Conservation (phyloP, 92 coral and sea anemone species). For the Palythoa heliodiscus region DNA sequence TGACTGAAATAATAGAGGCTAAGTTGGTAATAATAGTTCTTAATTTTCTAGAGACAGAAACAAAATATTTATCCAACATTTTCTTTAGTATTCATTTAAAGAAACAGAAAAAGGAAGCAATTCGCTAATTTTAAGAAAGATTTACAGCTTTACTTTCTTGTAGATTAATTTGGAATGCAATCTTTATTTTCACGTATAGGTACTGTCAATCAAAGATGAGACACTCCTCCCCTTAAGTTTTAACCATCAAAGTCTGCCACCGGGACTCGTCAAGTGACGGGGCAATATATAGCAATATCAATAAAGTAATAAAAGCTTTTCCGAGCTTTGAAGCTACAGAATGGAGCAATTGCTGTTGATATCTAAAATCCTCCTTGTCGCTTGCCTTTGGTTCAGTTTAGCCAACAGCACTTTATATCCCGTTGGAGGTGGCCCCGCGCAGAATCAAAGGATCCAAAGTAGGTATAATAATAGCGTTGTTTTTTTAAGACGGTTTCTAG, state of each 20-base stretch:
- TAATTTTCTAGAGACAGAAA: no score
- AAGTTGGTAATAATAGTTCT: no score
- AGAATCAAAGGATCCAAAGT: neutral
- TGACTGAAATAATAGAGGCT: no score
- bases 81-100: no score
- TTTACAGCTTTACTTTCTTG: neutral
- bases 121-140: neutral
- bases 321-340: neutral
- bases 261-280: neutral
- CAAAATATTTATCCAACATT: no score
- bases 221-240: neutral
- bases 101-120: no score
- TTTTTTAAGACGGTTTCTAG: neutral
- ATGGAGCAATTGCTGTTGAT: neutral
- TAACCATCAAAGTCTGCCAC: neutral
- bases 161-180: neutral
- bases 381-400: neutral
- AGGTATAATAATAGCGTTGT: neutral
- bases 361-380: neutral
- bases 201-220: neutral
- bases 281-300: neutral
- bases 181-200: neutral
- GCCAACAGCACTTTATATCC: neutral
- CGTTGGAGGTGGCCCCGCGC: neutral
- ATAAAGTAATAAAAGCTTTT: neutral